phyloP scores from a whole-genome alignment of 2,113 vertebrate species.

The Aegotheles bennettii region DNA sequence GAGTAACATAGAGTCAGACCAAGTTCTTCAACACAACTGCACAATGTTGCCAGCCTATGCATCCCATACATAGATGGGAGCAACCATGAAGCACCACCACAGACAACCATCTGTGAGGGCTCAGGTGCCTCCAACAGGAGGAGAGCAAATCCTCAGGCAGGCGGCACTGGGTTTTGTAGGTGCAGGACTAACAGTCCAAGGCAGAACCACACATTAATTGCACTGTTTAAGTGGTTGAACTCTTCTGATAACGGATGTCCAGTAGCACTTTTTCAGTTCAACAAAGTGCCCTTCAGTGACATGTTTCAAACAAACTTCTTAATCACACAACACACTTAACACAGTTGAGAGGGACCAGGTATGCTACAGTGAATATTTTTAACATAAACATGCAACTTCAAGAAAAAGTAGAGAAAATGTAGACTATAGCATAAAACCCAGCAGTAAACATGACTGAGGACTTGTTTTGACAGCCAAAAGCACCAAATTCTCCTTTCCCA shows the following conservation, averaged over 20 bases:
- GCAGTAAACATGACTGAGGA: neutral
- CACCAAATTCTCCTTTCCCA: neutral
- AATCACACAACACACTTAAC: neutral
- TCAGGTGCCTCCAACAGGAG: neutral
- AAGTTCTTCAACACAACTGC: neutral
- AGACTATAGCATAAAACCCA: neutral
- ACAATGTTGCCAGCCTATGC: rapidly evolving
- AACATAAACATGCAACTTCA: neutral
- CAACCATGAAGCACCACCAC: rapidly evolving
- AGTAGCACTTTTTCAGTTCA: neutral
- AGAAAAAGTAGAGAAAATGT: neutral
- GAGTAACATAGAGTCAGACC: neutral
- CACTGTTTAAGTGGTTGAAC: neutral
- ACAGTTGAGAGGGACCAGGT: neutral
- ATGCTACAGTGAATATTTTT: neutral
- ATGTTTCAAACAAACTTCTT: neutral
- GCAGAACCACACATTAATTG: neutral
- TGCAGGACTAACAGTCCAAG: neutral
- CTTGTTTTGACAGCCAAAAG: neutral
- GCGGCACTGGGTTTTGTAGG: neutral
- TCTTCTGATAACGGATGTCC: neutral
- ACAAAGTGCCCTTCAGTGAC: neutral
- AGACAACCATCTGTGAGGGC: neutral
- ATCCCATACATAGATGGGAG: neutral
- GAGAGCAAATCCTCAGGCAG: neutral